These are phyloP conservation scores for Acanthosepion esculentum DNA, from an alignment of 2,888 invertebrate genomes.

Conservation along the genomic window DNA sequence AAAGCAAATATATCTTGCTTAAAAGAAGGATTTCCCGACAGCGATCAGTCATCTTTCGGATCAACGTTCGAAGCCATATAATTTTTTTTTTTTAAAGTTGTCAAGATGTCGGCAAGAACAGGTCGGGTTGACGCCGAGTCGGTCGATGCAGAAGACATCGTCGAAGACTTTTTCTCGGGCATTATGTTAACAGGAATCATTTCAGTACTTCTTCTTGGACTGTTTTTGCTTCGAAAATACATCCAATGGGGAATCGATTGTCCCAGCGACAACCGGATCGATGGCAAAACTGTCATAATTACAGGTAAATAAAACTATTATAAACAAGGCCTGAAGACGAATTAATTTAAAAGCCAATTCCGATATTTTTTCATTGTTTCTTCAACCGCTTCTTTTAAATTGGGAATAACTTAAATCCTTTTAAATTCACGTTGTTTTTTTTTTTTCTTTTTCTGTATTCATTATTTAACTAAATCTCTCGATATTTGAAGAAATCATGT, in stretches of 20 bases:
- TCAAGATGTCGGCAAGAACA: slow-evolving; percentile 16
- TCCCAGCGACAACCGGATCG: slow-evolving; percentile 61
- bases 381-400: too few species aligned
- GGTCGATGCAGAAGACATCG: slow-evolving; percentile 56
- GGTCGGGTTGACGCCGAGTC: slow-evolving; percentile 56
- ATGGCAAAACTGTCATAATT: slow-evolving; percentile 68
- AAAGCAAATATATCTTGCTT: too few species aligned
- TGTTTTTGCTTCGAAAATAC: slow-evolving; percentile 65
- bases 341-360: too few species aligned
- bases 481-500: too few species aligned
- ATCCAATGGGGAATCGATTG: slow-evolving; percentile 64
- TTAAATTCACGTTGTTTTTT: too few species aligned
- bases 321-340: too few species aligned
- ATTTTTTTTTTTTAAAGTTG: not conserved
- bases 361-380: too few species aligned
- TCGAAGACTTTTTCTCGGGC: slow-evolving; percentile 59
- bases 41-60: not conserved
- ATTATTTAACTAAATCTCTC: too few species aligned
- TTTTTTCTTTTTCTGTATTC: too few species aligned
- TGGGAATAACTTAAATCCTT: too few species aligned
- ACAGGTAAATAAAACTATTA: slow-evolving; percentile 59
- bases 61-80: not conserved
- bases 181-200: slow-evolving; percentile 63
- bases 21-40: not conserved
- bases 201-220: slow-evolving; percentile 58